Evolutionary conservation across 2,113 vertebrate species (phyloP).

Genomic region (Lamprotornis superbus): DNA sequence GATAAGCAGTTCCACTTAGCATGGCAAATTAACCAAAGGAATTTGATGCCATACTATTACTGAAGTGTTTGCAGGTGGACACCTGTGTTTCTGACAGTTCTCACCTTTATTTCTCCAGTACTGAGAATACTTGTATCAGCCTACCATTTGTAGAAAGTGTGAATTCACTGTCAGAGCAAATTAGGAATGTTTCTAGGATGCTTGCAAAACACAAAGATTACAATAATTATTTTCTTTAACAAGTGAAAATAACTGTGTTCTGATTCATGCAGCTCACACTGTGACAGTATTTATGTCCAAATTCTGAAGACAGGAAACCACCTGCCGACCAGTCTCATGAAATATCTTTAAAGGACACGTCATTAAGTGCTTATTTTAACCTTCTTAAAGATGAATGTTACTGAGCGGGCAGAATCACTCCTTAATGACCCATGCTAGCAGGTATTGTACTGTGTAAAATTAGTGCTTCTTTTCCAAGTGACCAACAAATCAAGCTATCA

Average conservation of each 20-base stretch:
- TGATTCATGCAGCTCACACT: background rate
- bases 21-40: background rate
- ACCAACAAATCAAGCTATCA: background rate
- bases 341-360: background rate
- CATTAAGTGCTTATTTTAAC: background rate
- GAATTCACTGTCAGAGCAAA: background rate
- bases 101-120: background rate
- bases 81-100: background rate
- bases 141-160: background rate
- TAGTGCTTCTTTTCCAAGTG: background rate
- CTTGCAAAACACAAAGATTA: background rate
- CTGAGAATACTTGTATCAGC: background rate
- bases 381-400: background rate
- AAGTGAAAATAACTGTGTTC: background rate
- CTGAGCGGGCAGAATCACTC: background rate
- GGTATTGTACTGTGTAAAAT: background rate
- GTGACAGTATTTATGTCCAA: background rate
- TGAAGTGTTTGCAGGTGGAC: background rate
- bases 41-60: background rate
- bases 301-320: background rate
- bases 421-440: background rate
- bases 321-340: background rate
- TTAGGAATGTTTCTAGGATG: background rate
- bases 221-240: background rate
- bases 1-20: background rate